phyloP scores from a whole-genome alignment of 1,140 invertebrate species.

The Aphaenogaster floridana region DNA sequence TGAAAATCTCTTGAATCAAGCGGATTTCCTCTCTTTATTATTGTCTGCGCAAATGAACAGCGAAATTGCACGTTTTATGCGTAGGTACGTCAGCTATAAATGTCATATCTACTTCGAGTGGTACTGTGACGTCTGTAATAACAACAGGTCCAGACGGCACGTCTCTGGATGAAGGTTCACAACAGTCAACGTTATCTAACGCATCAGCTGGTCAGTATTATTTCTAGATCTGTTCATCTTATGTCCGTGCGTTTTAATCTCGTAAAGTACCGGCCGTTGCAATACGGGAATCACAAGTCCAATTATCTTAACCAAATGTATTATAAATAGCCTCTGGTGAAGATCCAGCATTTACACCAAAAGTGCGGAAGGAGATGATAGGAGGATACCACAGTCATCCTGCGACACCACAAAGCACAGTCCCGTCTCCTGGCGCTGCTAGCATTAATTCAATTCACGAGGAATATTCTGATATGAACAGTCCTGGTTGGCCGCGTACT shows the following conservation, averaged over 20 bases:
- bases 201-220: conserved; percentile 92
- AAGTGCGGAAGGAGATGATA: conserved; percentile 90
- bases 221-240: conserved; percentile 1
- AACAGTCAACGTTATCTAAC: conserved; percentile 96
- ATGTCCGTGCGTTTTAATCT: not conserved
- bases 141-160: conserved; percentile 95
- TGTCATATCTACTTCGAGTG: conserved; percentile 86
- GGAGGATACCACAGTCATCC: conserved; percentile 90
- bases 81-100: conserved; percentile 84
- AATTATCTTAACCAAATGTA: conserved; percentile 39
- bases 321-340: conserved; percentile 92
- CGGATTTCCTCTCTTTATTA: not conserved
- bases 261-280: not conserved
- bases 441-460: conserved; percentile 95
- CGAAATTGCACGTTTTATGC: conserved; percentile 58
- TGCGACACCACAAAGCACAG: conserved; percentile 91
- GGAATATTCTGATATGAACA: conserved; percentile 95
- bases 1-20: conserved; percentile 53
- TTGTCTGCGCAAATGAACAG: not conserved
- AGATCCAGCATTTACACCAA: conserved; percentile 93
- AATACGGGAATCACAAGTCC: not conserved
- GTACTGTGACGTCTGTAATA: conserved; percentile 93
- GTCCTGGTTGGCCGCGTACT: conserved; percentile 95
- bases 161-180: conserved; percentile 95
- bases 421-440: conserved; percentile 93